Conservation (phyloP, 2,797 vertebrate species). For the Chelidonichthys spinosus region DNA sequence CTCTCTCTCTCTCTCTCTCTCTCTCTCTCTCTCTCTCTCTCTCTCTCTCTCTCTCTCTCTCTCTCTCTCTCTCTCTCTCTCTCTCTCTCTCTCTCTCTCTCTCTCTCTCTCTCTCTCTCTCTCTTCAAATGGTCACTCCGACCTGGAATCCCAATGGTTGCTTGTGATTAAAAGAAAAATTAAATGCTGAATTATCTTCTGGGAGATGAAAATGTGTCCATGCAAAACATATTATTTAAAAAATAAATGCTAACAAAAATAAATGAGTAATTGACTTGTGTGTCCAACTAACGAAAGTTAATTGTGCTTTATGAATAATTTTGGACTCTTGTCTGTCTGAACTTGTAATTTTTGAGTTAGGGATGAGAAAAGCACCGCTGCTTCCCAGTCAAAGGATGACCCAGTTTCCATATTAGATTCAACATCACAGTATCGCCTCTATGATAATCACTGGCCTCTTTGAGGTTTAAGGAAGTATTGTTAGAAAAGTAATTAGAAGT, state of each 20-base stretch:
- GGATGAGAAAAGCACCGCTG: conserved; percentile 21
- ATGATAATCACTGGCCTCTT: not conserved
- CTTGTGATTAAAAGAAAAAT: conserved; percentile 26
- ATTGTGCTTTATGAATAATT: conserved; percentile 40
- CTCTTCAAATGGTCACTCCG: conserved; percentile 36
- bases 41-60: conserved; percentile 44
- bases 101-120: conserved; percentile 39
- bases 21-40: too few relatives aligned
- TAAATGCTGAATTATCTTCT: conserved; percentile 21
- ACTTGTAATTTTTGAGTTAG: conserved; percentile 35
- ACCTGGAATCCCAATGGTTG: conserved; percentile 20
- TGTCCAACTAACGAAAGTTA: conserved; percentile 9
- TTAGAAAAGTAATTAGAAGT: not conserved
- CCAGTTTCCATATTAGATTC: conserved; percentile 4
- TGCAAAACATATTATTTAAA: conserved; percentile 17
- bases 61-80: conserved; percentile 39
- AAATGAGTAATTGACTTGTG: conserved; percentile 41
- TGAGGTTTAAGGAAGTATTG: not conserved
- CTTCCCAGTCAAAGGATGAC: not conserved
- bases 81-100: conserved; percentile 39
- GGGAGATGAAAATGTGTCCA: conserved; percentile 14
- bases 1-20: too few relatives aligned
- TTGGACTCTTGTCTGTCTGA: conserved; percentile 28
- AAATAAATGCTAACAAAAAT: not conserved
- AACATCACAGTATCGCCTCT: not conserved